A percentile compares a stretch with the other conserved stretches of the same genome.
phyloP scores from a whole-genome alignment of 2,888 invertebrate species.

The Synanthedon formicaeformis region DNA sequence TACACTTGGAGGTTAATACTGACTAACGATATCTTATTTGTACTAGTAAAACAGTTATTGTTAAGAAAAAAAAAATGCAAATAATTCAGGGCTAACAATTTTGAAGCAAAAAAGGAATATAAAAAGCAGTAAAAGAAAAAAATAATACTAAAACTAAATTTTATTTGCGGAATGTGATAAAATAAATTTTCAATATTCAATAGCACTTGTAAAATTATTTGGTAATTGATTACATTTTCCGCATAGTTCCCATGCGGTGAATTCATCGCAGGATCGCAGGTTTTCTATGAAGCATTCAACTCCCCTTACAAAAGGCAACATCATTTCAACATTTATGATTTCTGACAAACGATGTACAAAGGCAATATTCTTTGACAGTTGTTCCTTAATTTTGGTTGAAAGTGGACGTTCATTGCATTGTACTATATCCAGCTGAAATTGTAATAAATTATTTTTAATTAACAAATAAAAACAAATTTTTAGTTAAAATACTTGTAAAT shows the following conservation, averaged over 20 bases:
- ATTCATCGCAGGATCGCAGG: conserved; percentile 54
- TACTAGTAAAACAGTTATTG: too few relatives aligned
- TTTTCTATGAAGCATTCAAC: conserved; percentile 56
- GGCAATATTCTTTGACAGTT: conserved; percentile 52
- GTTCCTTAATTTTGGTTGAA: conserved; percentile 45
- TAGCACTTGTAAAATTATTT: conserved; percentile 58
- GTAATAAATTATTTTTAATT: conserved; percentile 1
- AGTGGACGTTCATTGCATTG: conserved; percentile 58
- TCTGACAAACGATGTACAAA: conserved; percentile 57
- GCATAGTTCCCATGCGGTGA: conserved; percentile 60
- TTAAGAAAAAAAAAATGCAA: too few relatives aligned
- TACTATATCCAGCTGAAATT: conserved; percentile 54
- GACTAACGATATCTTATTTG: too few relatives aligned
- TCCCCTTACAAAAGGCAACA: conserved; percentile 54
- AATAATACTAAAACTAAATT: conserved; percentile 21
- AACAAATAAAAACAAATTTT: conserved; percentile 1
- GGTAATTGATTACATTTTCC: conserved; percentile 54
- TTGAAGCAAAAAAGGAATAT: conserved; percentile 1
- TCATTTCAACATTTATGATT: conserved; percentile 54
- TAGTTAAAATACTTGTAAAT: background rate
- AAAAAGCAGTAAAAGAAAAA: conserved; percentile 9
- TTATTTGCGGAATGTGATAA: conserved; percentile 36
- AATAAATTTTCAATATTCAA: conserved; percentile 43
- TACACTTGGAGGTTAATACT: too few relatives aligned
- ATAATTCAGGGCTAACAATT: too few relatives aligned